Evolutionary conservation across 1,140 invertebrate genomes (phyloP), one percentile per base, ranked within the genome.

Genomic region (Diorhabda sublineata): DNA sequence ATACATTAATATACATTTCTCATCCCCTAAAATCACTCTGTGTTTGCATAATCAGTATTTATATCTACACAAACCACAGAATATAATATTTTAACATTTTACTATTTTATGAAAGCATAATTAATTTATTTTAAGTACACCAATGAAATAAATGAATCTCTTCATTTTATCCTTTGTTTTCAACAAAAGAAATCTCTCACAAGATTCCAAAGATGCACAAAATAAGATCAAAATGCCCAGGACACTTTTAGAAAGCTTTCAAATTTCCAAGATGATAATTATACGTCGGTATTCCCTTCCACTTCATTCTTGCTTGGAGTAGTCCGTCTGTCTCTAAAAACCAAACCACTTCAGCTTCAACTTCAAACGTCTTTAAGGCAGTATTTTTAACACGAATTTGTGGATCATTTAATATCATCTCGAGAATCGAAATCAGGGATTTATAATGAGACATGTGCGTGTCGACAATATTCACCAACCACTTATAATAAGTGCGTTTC

Each of bases 401-500:
- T 65, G 47, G 42, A 26, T 65, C 64, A 57, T 65, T 65, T 65
- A 42, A 56, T 58, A 57, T 57, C 7, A 57, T 47, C 56, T 45
- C 64, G 45, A 45, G n/a, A 11, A 45, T 26, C 42, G 58, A 57
- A 65, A 65, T 65, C 64, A 42, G 9, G 52, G 64, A 61, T 64
- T 56, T 57, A 65, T 65, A 65, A 65, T 58, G 64, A 57, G 56
- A 58, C 64, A 58, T 65, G 64, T 65, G 64, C 64, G 64, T 65
- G 64, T 65, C 42, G 64, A 58, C 8, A 8, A 11, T 58, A 63
- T 63, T 63, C 61, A 63, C 47, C 56, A 65, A 47, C 64, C 52
- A 65, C 64, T 65, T 65, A 65, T 65, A 65, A 65, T 65, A 58
- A 65, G 64, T 42, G 64, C 47, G 52, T 65, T 65, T 65, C 64